A percentile compares a stretch with the other conserved stretches of the same genome.
phyloP scores from a whole-genome alignment of 2,888 invertebrate species.

The Pardosa pseudoannulata region DNA sequence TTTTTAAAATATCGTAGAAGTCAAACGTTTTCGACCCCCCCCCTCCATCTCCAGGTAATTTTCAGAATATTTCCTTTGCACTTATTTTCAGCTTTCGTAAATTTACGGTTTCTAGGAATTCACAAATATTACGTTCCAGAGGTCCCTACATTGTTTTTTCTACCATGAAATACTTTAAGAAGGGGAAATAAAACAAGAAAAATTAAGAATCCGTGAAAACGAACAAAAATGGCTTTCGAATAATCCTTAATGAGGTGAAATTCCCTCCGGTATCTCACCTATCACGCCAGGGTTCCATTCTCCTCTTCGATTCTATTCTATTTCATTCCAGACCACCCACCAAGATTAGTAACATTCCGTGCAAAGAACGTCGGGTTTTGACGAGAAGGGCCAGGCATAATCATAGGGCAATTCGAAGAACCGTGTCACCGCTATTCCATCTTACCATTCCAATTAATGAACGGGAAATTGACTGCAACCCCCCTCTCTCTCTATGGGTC shows the following conservation, averaged over 20 bases:
- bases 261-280: background rate
- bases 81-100: too few species aligned
- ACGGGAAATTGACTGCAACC: constrained; percentile 8
- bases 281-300: background rate
- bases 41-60: too few species aligned
- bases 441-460: constrained; percentile 1
- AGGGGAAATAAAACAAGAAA: too few species aligned
- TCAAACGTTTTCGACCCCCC: too few species aligned
- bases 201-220: too few species aligned
- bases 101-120: too few species aligned
- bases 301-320: background rate
- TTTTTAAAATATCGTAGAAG: too few species aligned
- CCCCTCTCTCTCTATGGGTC: background rate
- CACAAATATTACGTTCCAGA: too few species aligned
- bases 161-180: too few species aligned
- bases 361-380: background rate
- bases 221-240: too few species aligned
- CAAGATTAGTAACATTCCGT: background rate
- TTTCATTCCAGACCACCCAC: background rate
- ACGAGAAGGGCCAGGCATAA: background rate
- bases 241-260: background rate
- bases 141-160: too few species aligned
- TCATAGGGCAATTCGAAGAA: background rate
- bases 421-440: background rate
- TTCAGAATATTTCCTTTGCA: too few species aligned